Base-by-base conservation (phyloP, 2,113 vertebrate species). In the Amazona vittata region DNA sequence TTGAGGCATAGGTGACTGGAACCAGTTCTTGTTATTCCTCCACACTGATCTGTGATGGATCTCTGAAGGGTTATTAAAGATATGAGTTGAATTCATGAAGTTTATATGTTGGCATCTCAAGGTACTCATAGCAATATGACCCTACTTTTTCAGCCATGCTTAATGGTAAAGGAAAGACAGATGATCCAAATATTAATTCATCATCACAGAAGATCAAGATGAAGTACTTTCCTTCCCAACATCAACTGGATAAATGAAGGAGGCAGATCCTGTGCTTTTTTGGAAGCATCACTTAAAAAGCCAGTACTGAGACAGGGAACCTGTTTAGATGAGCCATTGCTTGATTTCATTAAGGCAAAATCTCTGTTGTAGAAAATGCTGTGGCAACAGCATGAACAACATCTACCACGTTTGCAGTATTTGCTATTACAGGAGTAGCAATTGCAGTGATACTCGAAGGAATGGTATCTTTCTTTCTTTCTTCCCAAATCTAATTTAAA, bases 401-500 rank as follows among this genome's bases (percentile, higher is more conserved):
- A 84, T 49, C 53, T 31, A 81, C 88, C 88, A 46, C 64, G 39
- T 35, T 78, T 93, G 70, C 79, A 90, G 80, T 39, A 74, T 85
- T 3, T 92, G 49, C 80, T 62, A 62, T 94, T 94, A 86, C 55
- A 92, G 86, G 47, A 94, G 80, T 31, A 84, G 90, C 77, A 91
- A 89, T 89, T 84, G 44, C 80, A 73, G 44, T 37, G 65, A 92
- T 89, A 92, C 77, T 95, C 53, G 64, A 86, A 92, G 82, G 83
- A 81, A 89, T 62, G 52, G 53, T 68, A 49, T 77, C 91, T 96
- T 95, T 87, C 86, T 87, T 76, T 77, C 71, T 94, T 82, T 90
- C 86, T 93, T 71, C 57, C 63, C 67, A 79, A 94, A 96, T 89
- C 65, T 91, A 92, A 96, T 95, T 94, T 59, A 59, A 94, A 62